Conservation (phyloP, 1,140 invertebrate genomes). For the Argopecten irradians region DNA sequence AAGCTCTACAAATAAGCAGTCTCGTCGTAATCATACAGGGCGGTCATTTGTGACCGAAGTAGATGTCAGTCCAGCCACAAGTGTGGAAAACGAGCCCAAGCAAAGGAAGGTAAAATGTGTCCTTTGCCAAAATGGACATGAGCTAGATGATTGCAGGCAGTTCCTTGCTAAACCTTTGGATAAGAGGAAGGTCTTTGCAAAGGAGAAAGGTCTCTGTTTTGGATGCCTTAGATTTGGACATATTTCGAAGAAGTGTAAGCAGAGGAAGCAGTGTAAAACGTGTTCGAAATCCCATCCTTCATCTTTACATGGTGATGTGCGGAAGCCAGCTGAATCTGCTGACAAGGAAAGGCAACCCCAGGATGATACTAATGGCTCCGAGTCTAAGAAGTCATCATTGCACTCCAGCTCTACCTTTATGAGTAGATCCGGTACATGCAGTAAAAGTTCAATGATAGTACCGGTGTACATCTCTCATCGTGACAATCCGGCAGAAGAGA, state of each 20-base stretch:
- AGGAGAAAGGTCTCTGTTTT: conserved; percentile 30
- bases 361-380: too few relatives aligned
- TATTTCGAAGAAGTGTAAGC: neutral
- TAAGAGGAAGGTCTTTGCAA: conserved; percentile 11
- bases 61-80: neutral
- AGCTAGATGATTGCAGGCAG: conserved; percentile 25
- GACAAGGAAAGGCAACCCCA: too few relatives aligned
- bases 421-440: too few relatives aligned
- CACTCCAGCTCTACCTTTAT: too few relatives aligned
- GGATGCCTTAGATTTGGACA: conserved; percentile 25
- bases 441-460: conserved; percentile 20
- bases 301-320: conserved; percentile 37
- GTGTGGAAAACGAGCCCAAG: too few relatives aligned
- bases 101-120: too few relatives aligned
- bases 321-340: too few relatives aligned
- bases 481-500: conserved; percentile 38
- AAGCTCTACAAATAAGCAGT: too few relatives aligned
- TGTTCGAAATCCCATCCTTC: conserved; percentile 16
- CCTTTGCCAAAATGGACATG: neutral
- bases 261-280: conserved; percentile 20
- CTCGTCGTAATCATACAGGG: neutral
- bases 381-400: too few relatives aligned
- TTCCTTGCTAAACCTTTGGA: neutral
- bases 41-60: conserved; percentile 26
- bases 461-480: conserved; percentile 42